Conservation (phyloP, 2,888 invertebrate species). For the Cyrtodaria siliqua region DNA sequence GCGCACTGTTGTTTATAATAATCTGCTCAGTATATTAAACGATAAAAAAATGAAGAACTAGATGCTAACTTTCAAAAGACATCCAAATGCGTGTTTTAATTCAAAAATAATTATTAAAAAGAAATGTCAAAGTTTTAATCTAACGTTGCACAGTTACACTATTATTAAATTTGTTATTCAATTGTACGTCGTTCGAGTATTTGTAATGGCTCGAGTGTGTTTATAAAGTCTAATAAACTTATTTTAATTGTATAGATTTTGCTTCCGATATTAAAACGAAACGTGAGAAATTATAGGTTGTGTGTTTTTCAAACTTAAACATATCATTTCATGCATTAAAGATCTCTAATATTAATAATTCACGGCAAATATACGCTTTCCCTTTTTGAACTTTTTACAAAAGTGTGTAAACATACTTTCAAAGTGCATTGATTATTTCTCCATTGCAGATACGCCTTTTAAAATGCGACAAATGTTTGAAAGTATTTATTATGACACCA, state of each 20-base stretch:
- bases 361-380: conserved; percentile 17
- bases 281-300: conserved; percentile 23
- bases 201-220: no score
- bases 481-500: conserved; percentile 43
- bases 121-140: no score
- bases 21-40: no score
- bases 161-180: no score
- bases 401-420: conserved; percentile 27
- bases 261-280: conserved; percentile 12
- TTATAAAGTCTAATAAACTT: neutral
- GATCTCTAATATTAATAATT: conserved; percentile 16
- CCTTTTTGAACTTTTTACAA: conserved; percentile 10
- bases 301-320: conserved; percentile 32
- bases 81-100: no score
- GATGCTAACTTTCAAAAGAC: no score
- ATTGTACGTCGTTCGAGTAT: no score
- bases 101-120: no score
- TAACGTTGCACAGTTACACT: no score
- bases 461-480: conserved; percentile 35
- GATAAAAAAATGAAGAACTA: no score
- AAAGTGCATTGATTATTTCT: conserved; percentile 29
- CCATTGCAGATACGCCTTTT: conserved; percentile 28
- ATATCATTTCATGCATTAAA: conserved; percentile 9
- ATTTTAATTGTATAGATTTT: conserved; percentile 3
- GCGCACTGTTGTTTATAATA: no score